Conservation (phyloP, 2,888 invertebrate species). For the Apomyelois bistriatella region DNA sequence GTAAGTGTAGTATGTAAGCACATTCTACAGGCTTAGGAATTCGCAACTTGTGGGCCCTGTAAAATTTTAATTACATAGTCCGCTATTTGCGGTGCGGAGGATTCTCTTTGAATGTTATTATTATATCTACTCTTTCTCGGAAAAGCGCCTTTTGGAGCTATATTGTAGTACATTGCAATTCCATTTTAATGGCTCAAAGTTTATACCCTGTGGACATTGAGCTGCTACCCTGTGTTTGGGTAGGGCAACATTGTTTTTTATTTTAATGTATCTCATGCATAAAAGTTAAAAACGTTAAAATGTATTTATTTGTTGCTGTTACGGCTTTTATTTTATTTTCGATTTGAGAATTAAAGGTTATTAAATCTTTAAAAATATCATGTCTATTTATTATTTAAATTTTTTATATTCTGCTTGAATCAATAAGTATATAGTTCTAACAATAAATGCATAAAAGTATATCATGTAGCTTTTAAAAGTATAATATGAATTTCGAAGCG, state of each 20-base stretch:
- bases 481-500: background rate
- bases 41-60: constrained; percentile 39
- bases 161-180: constrained; percentile 28
- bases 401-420: too few species aligned
- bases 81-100: constrained; percentile 31
- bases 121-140: constrained; percentile 21
- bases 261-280: background rate
- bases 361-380: too few species aligned
- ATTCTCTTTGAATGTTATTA: constrained; percentile 40
- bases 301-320: too few species aligned
- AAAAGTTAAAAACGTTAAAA: background rate
- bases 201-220: constrained; percentile 20
- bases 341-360: too few species aligned
- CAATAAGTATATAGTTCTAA: too few species aligned
- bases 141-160: constrained; percentile 27
- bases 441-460: too few species aligned
- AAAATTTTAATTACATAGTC: constrained; percentile 54
- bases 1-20: background rate
- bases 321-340: too few species aligned
- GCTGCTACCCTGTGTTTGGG: background rate
- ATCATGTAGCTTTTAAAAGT: too few species aligned
- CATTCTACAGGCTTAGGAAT: constrained; percentile 23
- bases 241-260: background rate
- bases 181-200: constrained; percentile 31
- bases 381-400: too few species aligned